Evolutionary conservation across 1,140 invertebrate species (phyloP).

Genomic region (Drosophila paulistorum): DNA sequence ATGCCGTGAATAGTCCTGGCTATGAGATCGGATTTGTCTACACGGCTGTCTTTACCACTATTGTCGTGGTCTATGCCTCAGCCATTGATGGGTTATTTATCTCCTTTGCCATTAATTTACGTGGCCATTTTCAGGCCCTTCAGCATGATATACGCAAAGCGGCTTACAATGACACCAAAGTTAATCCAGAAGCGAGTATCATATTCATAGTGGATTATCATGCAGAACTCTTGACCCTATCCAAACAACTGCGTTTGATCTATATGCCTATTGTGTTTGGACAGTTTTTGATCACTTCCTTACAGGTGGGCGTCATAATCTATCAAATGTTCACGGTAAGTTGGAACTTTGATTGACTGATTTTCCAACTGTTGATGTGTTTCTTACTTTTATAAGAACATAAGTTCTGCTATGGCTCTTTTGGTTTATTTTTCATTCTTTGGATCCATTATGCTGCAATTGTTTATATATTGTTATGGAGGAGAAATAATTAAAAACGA

Average conservation of each 20-base stretch:
- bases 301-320: conserved; percentile 77
- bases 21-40: conserved; percentile 68
- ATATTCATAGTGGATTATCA: conserved; percentile 55
- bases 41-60: conserved; percentile 52
- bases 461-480: conserved; percentile 78
- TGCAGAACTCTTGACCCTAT: conserved; percentile 46
- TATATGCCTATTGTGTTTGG: conserved; percentile 71
- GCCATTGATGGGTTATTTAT: conserved; percentile 75
- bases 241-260: conserved; percentile 46
- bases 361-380: not conserved
- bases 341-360: not conserved
- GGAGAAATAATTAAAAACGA: conserved; percentile 74
- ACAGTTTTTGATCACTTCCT: conserved; percentile 74
- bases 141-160: conserved; percentile 48
- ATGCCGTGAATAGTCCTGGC: conserved; percentile 54
- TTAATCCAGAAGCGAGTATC: conserved; percentile 26
- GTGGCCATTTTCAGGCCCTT: conserved; percentile 67
- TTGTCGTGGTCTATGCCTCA: conserved; percentile 64
- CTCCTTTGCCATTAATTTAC: conserved; percentile 71
- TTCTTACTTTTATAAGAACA: conserved; percentile 43
- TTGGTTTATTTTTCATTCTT: conserved; percentile 65
- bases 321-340: conserved; percentile 72
- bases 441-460: conserved; percentile 69
- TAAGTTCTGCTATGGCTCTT: conserved; percentile 59
- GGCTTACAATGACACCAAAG: conserved; percentile 14